Evolutionary conservation across 2,888 invertebrate species (phyloP).

Genomic region (Drosophila tripunctata): DNA sequence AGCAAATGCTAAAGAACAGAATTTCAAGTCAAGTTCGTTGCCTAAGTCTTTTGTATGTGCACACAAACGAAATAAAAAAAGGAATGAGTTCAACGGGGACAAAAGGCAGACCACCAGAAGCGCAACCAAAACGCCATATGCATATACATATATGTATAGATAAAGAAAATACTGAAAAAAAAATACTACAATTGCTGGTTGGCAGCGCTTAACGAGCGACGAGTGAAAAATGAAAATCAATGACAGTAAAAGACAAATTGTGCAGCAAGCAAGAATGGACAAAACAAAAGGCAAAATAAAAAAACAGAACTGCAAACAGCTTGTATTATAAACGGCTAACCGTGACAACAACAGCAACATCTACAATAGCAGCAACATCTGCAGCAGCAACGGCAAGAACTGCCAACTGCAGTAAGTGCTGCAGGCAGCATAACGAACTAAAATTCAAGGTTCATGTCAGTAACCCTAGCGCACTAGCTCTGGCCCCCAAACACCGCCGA

Average conservation of each 20-base stretch:
- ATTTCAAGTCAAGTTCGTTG: slow-evolving; percentile 65
- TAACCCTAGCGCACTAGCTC: slow-evolving; percentile 71
- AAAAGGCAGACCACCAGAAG: slow-evolving; percentile 60
- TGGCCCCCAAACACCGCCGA: slow-evolving; percentile 38
- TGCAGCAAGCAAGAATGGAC: slow-evolving; percentile 60
- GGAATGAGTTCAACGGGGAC: not conserved
- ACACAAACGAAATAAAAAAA: slow-evolving; percentile 20
- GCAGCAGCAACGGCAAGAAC: slow-evolving; percentile 16
- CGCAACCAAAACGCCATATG: slow-evolving; percentile 11
- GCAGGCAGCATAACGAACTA: slow-evolving; percentile 67
- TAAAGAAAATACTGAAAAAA: slow-evolving; percentile 1
- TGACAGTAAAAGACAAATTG: slow-evolving; percentile 81
- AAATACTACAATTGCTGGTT: slow-evolving; percentile 9
- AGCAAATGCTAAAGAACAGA: slow-evolving; percentile 53
- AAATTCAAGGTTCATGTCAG: slow-evolving; percentile 81
- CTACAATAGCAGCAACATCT: slow-evolving; percentile 24
- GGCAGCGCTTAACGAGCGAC: slow-evolving; percentile 60
- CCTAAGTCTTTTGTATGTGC: slow-evolving; percentile 66
- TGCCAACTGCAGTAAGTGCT: slow-evolving; percentile 30
- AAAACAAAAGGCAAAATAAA: slow-evolving; percentile 57
- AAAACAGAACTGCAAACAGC: slow-evolving; percentile 38
- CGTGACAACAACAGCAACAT: slow-evolving; percentile 58
- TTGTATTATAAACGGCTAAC: slow-evolving; percentile 67
- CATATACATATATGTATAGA: slow-evolving; percentile 13
- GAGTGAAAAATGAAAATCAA: slow-evolving; percentile 76